A percentile compares a stretch with the other conserved stretches of the same genome.
phyloP scores from a whole-genome alignment of 2,113 vertebrate genomes.

The Lophius piscatorius region DNA sequence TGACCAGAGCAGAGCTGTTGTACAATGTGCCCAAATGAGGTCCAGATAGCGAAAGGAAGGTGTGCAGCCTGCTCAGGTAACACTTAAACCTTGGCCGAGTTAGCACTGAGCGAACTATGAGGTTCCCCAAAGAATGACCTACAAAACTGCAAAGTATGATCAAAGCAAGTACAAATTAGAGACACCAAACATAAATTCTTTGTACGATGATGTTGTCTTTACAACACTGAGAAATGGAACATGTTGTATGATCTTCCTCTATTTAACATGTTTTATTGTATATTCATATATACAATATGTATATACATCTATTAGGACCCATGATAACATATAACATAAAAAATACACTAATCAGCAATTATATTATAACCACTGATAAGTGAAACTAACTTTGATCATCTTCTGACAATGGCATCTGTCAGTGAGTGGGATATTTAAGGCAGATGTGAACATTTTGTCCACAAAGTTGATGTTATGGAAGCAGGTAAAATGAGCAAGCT shows the following conservation, averaged over 20 bases:
- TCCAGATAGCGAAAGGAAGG: slow-evolving; percentile 96
- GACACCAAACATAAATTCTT: neutral
- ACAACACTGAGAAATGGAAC: neutral
- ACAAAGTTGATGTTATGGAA: no score
- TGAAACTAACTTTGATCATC: no score
- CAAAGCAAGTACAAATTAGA: neutral
- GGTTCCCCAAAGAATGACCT: slow-evolving; percentile 96
- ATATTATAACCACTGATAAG: no score
- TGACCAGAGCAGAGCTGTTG: slow-evolving; percentile 98
- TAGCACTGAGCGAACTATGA: slow-evolving; percentile 97
- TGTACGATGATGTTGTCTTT: no score
- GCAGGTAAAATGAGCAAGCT: no score
- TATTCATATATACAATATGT: neutral
- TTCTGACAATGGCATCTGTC: no score
- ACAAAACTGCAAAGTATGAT: slow-evolving; percentile 86
- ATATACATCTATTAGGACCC: no score
- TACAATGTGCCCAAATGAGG: slow-evolving; percentile 98
- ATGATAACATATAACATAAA: no score
- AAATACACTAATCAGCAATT: no score
- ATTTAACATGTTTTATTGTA: neutral
- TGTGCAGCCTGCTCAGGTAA: slow-evolving; percentile 95
- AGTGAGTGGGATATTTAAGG: no score
- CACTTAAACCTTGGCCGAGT: slow-evolving; percentile 95
- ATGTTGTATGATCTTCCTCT: no score
- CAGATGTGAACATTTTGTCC: no score